Conservation (phyloP, 2,797 vertebrate genomes). For the Onychomys arenicola region DNA sequence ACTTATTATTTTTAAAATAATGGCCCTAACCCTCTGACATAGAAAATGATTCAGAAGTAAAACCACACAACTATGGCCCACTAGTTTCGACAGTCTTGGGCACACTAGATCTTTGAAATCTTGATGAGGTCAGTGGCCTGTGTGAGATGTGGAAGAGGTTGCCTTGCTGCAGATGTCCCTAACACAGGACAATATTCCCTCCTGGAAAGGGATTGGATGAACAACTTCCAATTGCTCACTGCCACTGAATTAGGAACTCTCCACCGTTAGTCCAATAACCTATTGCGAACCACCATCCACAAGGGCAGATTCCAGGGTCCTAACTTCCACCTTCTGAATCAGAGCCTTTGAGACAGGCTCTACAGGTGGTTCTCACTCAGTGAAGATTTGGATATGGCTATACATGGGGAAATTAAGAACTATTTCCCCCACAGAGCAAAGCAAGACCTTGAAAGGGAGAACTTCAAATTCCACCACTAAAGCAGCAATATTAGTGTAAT, state of each 20-base stretch:
- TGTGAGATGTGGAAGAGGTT: background rate
- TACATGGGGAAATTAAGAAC: background rate
- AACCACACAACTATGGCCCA: background rate
- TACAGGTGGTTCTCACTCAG: background rate
- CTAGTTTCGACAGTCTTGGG: background rate
- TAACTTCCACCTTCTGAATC: background rate
- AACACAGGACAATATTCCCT: background rate
- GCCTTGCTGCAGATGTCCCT: background rate
- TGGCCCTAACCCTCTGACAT: background rate
- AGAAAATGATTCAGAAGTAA: background rate
- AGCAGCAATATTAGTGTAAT: background rate
- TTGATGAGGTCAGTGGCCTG: background rate
- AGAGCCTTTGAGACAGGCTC: background rate
- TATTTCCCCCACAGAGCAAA: background rate
- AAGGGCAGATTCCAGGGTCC: background rate
- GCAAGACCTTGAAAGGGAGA: constrained; percentile 1
- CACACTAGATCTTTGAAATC: background rate
- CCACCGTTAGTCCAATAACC: background rate
- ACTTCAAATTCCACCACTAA: constrained; percentile 11
- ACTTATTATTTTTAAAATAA: background rate
- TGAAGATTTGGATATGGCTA: background rate
- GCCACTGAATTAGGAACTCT: background rate
- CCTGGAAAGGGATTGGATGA: background rate
- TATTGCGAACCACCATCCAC: background rate
- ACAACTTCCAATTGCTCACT: background rate